Evolutionary conservation across 2,113 vertebrate genomes (phyloP).

Genomic region (Nestor notabilis): DNA sequence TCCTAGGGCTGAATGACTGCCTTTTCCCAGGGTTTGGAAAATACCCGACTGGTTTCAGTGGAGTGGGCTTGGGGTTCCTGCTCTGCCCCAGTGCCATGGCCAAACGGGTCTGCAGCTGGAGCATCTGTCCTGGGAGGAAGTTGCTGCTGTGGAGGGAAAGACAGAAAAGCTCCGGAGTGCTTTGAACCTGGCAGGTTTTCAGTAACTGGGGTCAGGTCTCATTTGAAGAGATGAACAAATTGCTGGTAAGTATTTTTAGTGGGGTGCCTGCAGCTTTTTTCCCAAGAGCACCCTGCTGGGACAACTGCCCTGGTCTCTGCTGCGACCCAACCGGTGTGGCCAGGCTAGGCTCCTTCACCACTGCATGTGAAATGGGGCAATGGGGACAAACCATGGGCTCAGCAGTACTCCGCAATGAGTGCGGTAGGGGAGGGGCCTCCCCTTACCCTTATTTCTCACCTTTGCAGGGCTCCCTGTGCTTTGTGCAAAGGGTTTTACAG

Average conservation of each 20-base stretch:
- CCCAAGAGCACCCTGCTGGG: neutral
- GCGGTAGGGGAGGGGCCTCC: neutral
- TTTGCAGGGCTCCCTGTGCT: neutral
- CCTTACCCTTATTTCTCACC: neutral
- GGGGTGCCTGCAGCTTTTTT: neutral
- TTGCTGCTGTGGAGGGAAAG: neutral
- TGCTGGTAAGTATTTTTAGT: neutral
- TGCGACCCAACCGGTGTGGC: neutral
- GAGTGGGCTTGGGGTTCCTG: neutral
- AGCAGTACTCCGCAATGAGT: fast-evolving
- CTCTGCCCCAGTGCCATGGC: neutral
- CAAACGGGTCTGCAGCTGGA: neutral
- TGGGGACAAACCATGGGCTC: fast-evolving
- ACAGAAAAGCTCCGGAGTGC: neutral
- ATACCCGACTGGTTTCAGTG: neutral
- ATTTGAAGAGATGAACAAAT: neutral
- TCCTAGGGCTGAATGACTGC: neutral
- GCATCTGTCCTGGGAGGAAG: neutral
- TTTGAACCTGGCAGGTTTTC: neutral
- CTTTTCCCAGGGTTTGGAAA: neutral
- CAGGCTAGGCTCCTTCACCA: neutral
- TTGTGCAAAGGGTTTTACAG: neutral
- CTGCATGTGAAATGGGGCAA: fast-evolving
- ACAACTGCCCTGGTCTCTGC: neutral
- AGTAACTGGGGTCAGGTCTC: neutral